Evolutionary conservation across 2,888 invertebrate species (phyloP).

Genomic region (Dysmachus trigonus): DNA sequence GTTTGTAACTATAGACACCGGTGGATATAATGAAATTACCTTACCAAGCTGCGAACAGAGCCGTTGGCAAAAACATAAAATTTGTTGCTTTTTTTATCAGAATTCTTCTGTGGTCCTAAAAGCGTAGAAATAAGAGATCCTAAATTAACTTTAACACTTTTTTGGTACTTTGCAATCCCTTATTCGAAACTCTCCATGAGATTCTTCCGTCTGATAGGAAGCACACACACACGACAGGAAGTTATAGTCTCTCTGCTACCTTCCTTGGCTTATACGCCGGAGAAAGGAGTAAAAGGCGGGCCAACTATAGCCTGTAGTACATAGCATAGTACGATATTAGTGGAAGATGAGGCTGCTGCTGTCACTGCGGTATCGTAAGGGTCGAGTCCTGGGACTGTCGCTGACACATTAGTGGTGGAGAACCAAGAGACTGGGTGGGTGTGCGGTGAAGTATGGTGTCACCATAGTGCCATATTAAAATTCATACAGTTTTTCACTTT

Average conservation of each 20-base stretch:
- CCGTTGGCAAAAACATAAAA: background rate
- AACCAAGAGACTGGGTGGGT: background rate
- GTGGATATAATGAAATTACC: background rate
- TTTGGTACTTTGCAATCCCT: background rate
- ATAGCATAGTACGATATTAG: background rate
- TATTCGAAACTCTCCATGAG: background rate
- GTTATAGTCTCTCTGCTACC: background rate
- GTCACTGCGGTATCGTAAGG: slow-evolving; percentile 11
- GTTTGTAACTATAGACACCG: background rate
- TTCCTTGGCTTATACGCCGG: background rate
- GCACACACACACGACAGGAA: background rate
- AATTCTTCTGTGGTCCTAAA: background rate
- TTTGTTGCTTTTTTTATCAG: background rate
- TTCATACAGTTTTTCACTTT: slow-evolving; percentile 40
- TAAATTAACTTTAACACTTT: slow-evolving; percentile 10
- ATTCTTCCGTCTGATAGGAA: background rate
- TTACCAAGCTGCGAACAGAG: background rate
- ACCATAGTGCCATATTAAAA: slow-evolving; percentile 35
- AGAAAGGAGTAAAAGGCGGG: background rate
- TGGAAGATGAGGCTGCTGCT: slow-evolving; percentile 22
- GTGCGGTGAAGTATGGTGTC: slow-evolving; percentile 31
- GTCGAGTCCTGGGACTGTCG: slow-evolving; percentile 12
- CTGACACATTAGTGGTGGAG: slow-evolving; percentile 31
- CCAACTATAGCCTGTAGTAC: background rate
- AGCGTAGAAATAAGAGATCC: background rate